Evolutionary conservation across 2,888 invertebrate genomes (phyloP).

Genomic region (Oegoconia quadripuncta): DNA sequence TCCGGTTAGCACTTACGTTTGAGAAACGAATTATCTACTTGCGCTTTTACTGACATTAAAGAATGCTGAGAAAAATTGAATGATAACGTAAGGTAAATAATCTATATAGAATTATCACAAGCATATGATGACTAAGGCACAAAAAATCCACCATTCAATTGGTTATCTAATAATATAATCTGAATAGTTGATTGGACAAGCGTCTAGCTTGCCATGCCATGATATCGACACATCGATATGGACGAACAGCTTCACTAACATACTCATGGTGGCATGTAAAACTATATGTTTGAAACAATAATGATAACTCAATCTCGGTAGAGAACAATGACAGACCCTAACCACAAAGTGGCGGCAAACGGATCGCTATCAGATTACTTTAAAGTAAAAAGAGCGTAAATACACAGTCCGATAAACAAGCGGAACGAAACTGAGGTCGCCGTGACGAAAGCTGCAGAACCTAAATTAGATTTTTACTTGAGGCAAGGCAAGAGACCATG

Average conservation of each 20-base stretch:
- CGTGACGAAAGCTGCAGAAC: slow-evolving; percentile 41
- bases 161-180: slow-evolving; percentile 24
- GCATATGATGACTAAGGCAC: neutral
- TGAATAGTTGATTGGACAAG: slow-evolving; percentile 25
- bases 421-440: slow-evolving; percentile 47
- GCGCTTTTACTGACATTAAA: neutral
- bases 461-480: slow-evolving; percentile 11
- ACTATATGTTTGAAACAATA: slow-evolving; percentile 33
- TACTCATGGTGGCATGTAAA: slow-evolving; percentile 24
- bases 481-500: slow-evolving; percentile 1
- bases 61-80: too few species aligned
- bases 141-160: slow-evolving; percentile 4
- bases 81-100: neutral
- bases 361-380: slow-evolving; percentile 48
- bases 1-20: slow-evolving; percentile 1
- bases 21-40: neutral
- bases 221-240: slow-evolving; percentile 42
- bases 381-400: slow-evolving; percentile 60
- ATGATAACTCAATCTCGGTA: slow-evolving; percentile 27
- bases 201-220: neutral
- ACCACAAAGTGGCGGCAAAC: slow-evolving; percentile 40
- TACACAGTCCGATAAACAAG: slow-evolving; percentile 55
- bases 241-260: slow-evolving; percentile 21
- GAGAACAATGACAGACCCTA: slow-evolving; percentile 31
- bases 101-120: neutral